Conservation (phyloP, 37 sponge, comb jelly and placozoan genomes). For the Geodia barretti region DNA sequence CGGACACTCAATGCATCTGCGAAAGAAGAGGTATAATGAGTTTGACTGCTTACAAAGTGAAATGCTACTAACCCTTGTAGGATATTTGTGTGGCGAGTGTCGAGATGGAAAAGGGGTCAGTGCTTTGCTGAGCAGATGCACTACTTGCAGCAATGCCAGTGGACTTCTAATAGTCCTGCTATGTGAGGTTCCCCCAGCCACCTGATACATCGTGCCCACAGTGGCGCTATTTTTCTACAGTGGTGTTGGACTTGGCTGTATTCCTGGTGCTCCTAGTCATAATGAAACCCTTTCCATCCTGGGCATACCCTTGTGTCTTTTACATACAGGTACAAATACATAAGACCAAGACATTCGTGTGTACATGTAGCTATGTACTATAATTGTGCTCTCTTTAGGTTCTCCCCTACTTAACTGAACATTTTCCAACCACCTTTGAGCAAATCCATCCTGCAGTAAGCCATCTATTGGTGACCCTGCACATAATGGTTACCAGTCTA, state of each 20-base stretch:
- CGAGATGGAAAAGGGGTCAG: constrained; percentile 43
- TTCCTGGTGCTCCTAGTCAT: constrained; percentile 6
- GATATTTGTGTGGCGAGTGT: constrained; percentile 57
- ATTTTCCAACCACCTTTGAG: constrained; percentile 28
- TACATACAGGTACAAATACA: constrained; percentile 58
- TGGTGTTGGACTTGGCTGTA: neutral
- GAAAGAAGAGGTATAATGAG: constrained; percentile 61
- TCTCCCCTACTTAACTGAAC: constrained; percentile 31
- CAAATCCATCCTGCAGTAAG: constrained; percentile 10
- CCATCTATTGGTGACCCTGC: too few species aligned
- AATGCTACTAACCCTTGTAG: constrained; percentile 1
- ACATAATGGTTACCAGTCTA: too few species aligned
- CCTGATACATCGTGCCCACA: too few species aligned
- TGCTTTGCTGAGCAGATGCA: constrained; percentile 45
- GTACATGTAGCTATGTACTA: neutral
- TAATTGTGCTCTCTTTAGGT: constrained; percentile 17
- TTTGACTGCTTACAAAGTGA: neutral
- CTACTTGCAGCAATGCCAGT: constrained; percentile 29
- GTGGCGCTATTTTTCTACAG: constrained; percentile 4
- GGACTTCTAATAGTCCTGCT: constrained; percentile 28
- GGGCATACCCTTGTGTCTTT: constrained; percentile 45
- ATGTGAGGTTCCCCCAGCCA: too few species aligned
- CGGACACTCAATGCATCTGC: constrained; percentile 27
- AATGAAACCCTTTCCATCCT: constrained; percentile 30
- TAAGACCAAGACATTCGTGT: neutral